Percentiles rank a stretch among this genome's conserved stretches.
These are phyloP conservation scores for Calyptomena viridis DNA, from an alignment of 2,113 vertebrate species.

Conservation along the genomic window DNA sequence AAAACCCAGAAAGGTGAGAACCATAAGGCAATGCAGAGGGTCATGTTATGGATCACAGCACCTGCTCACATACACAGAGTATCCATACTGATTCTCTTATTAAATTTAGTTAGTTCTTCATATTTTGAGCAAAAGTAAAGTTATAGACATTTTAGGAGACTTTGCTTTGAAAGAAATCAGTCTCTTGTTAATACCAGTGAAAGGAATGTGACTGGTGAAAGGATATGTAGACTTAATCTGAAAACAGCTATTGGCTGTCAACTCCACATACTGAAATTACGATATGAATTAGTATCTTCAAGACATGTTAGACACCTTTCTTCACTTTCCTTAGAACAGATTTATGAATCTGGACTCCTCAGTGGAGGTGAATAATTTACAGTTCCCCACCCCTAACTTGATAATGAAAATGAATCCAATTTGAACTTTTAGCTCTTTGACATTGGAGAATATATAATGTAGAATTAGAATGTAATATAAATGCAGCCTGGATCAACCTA, in stretches of 20 bases:
- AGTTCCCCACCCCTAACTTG: slow-evolving; percentile 24
- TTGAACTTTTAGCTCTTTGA: slow-evolving; percentile 46
- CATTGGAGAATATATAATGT: slow-evolving; percentile 7
- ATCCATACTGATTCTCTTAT: background rate
- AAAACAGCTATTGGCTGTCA: background rate
- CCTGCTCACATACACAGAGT: background rate
- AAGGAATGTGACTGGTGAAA: background rate
- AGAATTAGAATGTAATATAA: slow-evolving; percentile 37
- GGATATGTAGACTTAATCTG: background rate
- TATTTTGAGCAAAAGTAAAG: slow-evolving; percentile 9
- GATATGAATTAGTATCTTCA: background rate
- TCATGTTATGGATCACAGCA: background rate
- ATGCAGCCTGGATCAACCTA: slow-evolving; percentile 29
- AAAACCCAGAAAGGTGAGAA: background rate
- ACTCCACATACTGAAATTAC: background rate
- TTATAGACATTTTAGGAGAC: background rate
- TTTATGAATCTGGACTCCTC: slow-evolving; percentile 36
- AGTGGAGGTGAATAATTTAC: slow-evolving; percentile 39
- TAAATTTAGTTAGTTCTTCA: slow-evolving; percentile 9
- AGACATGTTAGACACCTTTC: background rate
- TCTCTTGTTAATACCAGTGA: slow-evolving; percentile 5
- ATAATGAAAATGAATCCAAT: slow-evolving; percentile 46
- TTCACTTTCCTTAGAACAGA: slow-evolving; percentile 9
- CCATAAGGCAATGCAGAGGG: background rate
- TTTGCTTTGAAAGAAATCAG: slow-evolving; percentile 18